Conservation (phyloP, 2,113 vertebrate genomes). For the Tenrec ecaudatus region DNA sequence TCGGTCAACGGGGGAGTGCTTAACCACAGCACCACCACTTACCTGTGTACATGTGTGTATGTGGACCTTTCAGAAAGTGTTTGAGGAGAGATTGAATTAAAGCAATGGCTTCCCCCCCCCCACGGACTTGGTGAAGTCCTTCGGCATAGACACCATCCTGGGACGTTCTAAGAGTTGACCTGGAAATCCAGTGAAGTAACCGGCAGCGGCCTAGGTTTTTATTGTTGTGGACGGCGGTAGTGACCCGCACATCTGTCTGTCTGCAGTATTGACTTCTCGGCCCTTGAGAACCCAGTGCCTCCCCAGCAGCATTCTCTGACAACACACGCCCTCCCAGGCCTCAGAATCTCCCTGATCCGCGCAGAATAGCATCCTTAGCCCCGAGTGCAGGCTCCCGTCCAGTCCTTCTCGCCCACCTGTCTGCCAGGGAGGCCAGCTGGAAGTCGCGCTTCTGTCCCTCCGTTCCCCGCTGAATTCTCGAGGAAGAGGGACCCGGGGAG, state of each 20-base stretch:
- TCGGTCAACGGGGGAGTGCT: neutral
- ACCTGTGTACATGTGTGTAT: too few species aligned
- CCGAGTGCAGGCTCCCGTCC: neutral
- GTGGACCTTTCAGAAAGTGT: too few species aligned
- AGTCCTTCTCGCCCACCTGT: conserved; percentile 17
- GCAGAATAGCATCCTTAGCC: conserved; percentile 9
- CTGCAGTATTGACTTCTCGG: conserved; percentile 11
- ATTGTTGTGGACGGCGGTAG: too few species aligned
- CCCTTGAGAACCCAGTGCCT: conserved; percentile 48
- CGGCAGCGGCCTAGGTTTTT: neutral
- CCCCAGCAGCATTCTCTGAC: conserved; percentile 37
- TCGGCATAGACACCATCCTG: too few species aligned
- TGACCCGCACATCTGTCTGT: neutral
- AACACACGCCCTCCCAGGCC: conserved; percentile 33
- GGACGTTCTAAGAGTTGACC: neutral
- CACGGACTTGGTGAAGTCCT: too few species aligned
- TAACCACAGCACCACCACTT: neutral
- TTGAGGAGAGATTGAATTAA: too few species aligned
- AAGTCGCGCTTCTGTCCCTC: conserved; percentile 36
- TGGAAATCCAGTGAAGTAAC: neutral
- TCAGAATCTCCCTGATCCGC: conserved; percentile 42
- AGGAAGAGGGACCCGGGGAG: neutral
- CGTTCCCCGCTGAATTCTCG: neutral
- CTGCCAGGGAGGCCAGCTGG: conserved; percentile 39
- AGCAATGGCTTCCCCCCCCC: too few species aligned